phyloP scores from a whole-genome alignment of 2,888 invertebrate species.

The Drosophila nr. perissopoda region DNA sequence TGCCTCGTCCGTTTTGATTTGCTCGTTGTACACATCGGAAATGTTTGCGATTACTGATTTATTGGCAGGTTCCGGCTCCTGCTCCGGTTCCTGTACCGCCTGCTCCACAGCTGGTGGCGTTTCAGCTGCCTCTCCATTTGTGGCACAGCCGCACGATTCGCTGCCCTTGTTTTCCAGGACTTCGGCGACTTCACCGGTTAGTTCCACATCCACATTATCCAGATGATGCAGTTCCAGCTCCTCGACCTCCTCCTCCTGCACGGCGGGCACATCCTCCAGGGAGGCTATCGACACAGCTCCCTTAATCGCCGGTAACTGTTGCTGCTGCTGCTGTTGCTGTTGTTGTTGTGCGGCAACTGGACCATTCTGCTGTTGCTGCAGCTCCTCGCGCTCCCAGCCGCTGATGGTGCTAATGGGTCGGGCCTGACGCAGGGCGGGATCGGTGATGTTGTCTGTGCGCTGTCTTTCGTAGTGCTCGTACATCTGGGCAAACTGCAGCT shows the following conservation, averaged over 20 bases:
- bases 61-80: slow-evolving; percentile 57
- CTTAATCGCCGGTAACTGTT: slow-evolving; percentile 47
- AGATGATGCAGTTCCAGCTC: slow-evolving; percentile 37
- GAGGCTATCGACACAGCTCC: slow-evolving; percentile 72
- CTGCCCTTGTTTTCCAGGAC: not conserved
- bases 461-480: slow-evolving; percentile 98
- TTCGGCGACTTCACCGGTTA: not conserved
- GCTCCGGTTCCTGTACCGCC: slow-evolving; percentile 21
- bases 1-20: slow-evolving; percentile 82
- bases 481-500: slow-evolving; percentile 98
- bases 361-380: slow-evolving; percentile 75
- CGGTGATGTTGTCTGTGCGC: slow-evolving; percentile 96
- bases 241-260: slow-evolving; percentile 67
- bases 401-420: slow-evolving; percentile 98
- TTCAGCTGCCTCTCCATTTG: slow-evolving; percentile 28
- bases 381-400: slow-evolving; percentile 93
- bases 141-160: slow-evolving; percentile 35
- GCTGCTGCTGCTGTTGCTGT: slow-evolving; percentile 51
- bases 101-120: slow-evolving; percentile 32
- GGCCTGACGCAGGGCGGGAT: slow-evolving; percentile 96
- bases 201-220: slow-evolving; percentile 54
- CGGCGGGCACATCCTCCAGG: slow-evolving; percentile 81
- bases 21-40: slow-evolving; percentile 85
- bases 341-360: slow-evolving; percentile 53
- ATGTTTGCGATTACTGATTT: slow-evolving; percentile 83